phyloP scores from a whole-genome alignment of 64 coral and sea anemone genomes.

The Pocillopora damicornis region DNA sequence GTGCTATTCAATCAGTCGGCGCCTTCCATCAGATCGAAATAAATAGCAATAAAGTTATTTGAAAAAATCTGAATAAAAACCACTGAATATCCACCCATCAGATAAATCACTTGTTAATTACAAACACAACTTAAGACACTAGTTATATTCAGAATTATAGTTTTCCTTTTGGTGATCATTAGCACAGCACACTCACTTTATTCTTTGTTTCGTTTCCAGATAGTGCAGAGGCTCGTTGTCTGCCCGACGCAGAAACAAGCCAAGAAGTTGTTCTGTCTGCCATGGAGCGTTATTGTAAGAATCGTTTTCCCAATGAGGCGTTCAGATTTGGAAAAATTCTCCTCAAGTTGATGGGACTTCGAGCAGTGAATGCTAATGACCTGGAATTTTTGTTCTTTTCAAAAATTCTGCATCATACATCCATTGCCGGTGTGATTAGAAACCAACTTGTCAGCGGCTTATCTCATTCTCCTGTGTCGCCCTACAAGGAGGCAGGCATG shows the following conservation, averaged over 20 bases:
- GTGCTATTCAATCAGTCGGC: no score
- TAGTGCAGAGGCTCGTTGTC: slow-evolving; percentile 14
- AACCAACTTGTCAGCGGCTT: slow-evolving; percentile 46
- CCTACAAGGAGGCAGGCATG: neutral
- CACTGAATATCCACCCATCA: no score
- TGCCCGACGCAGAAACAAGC: slow-evolving; percentile 37
- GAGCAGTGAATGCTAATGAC: slow-evolving; percentile 27
- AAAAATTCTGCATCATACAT: slow-evolving; percentile 31
- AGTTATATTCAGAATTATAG: no score
- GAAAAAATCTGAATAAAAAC: no score
- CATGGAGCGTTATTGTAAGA: slow-evolving; percentile 37
- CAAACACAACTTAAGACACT: no score
- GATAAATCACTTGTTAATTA: no score
- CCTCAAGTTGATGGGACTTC: slow-evolving; percentile 50
- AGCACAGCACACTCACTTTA: neutral
- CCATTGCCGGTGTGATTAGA: slow-evolving; percentile 43
- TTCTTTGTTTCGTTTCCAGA: slow-evolving; percentile 8
- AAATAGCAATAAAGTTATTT: no score
- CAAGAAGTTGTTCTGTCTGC: slow-evolving; percentile 47
- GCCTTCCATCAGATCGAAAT: no score
- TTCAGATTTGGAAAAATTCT: slow-evolving; percentile 51
- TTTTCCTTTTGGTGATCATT: no score
- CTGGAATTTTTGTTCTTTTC: slow-evolving; percentile 50
- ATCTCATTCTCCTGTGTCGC: neutral
- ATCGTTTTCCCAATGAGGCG: slow-evolving; percentile 43